Evolutionary conservation across 2,797 vertebrate species (phyloP).

Genomic region (Acipenser oxyrinchus): DNA sequence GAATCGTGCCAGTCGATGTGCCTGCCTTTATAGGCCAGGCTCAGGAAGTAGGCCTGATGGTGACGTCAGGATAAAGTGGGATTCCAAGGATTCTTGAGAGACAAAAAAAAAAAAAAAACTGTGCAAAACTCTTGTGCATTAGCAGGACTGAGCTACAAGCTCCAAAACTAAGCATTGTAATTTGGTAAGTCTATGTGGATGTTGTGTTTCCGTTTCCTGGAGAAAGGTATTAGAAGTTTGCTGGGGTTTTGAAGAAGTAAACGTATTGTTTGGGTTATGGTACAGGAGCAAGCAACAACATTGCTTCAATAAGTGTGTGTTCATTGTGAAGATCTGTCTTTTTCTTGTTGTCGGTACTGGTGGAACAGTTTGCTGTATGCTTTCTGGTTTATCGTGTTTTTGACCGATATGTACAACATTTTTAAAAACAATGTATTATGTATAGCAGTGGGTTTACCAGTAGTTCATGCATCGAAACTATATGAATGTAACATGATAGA

Average conservation of each 20-base stretch:
- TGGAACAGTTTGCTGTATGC: background rate
- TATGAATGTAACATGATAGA: no score
- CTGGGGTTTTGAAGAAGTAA: background rate
- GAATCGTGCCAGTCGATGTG: no score
- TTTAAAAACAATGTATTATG: no score
- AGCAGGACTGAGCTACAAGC: background rate
- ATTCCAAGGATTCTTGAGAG: conserved; percentile 37
- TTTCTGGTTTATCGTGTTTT: no score
- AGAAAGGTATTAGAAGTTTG: background rate
- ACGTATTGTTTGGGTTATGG: background rate
- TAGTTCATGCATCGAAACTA: no score
- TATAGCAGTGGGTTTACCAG: no score
- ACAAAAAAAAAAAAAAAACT: conserved; percentile 4
- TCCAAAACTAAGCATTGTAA: background rate
- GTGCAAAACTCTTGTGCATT: no score
- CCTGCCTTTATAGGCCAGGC: no score
- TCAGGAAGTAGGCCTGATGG: background rate
- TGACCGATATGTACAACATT: no score
- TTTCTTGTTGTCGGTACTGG: background rate
- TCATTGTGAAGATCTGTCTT: no score
- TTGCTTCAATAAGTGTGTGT: no score
- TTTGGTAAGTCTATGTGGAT: background rate
- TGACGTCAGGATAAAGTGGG: conserved; percentile 32
- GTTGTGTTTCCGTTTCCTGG: background rate
- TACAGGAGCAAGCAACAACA: no score